Percentiles rank a stretch among this genome's conserved stretches.
Conservation (phyloP, 2,797 vertebrate species). For the Hypotaenidia okinawae region DNA sequence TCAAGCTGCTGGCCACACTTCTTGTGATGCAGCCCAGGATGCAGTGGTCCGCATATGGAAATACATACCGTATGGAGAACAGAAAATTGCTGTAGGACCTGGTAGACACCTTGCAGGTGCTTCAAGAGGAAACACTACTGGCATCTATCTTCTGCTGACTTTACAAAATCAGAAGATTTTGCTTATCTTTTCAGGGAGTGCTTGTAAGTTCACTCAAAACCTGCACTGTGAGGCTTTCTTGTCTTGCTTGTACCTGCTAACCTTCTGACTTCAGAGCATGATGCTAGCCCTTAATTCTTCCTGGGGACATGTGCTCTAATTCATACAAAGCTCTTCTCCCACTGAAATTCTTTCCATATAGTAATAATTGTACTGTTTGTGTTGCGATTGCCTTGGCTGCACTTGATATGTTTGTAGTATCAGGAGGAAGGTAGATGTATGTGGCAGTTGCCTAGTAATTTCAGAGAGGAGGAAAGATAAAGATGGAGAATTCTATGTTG, state of each 20-base stretch:
- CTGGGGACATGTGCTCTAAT: not conserved
- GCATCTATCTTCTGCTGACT: not conserved
- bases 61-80: accelerated
- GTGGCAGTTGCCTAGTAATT: not conserved
- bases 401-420: not conserved
- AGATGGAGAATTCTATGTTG: accelerated
- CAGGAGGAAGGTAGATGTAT: not conserved
- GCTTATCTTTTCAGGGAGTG: not conserved
- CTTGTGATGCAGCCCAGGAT: no score
- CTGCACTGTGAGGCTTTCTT: not conserved
- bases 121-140: not conserved
- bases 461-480: not conserved
- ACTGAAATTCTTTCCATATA: not conserved
- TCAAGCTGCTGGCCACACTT: no score
- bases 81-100: not conserved
- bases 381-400: not conserved
- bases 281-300: not conserved
- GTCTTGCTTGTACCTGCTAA: not conserved
- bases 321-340: not conserved
- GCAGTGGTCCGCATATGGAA: not conserved
- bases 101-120: not conserved
- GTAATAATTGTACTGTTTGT: not conserved
- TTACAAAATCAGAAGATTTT: not conserved
- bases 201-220: not conserved
- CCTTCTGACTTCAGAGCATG: accelerated